A percentile compares a stretch with the other conserved stretches of the same genome.
Evolutionary conservation across 2,888 invertebrate genomes (phyloP).

Genomic region (Hyles lineata): DNA sequence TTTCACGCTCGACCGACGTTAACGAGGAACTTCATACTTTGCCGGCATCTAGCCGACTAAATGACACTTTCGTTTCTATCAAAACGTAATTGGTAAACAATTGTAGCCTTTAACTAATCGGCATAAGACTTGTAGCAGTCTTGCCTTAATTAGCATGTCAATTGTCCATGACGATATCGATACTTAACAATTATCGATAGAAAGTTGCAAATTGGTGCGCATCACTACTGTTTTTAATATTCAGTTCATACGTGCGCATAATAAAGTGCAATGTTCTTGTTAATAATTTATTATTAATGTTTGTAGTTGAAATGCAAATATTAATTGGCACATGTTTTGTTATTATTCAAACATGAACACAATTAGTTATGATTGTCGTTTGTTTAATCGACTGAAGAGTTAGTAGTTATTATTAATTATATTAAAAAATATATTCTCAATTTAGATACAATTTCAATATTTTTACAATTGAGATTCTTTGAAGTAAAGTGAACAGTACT

Average conservation of each 20-base stretch:
- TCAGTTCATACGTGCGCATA: slow-evolving; percentile 35
- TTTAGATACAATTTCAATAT: no score
- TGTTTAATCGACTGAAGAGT: not conserved
- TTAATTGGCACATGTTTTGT: slow-evolving; percentile 29
- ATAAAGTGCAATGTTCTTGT: slow-evolving; percentile 40
- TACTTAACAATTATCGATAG: slow-evolving; percentile 15
- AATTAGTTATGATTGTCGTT: slow-evolving; percentile 1
- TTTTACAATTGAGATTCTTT: no score
- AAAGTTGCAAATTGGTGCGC: slow-evolving; percentile 1
- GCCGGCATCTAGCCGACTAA: not conserved
- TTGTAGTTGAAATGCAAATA: slow-evolving; percentile 35
- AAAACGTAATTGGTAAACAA: not conserved
- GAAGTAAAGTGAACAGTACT: no score
- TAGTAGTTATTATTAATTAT: not conserved
- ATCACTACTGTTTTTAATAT: slow-evolving; percentile 39
- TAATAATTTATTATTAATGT: slow-evolving; percentile 47
- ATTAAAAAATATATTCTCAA: no score
- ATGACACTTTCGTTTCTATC: slow-evolving; percentile 9
- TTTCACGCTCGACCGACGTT: slow-evolving; percentile 40
- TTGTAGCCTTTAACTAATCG: slow-evolving; percentile 7
- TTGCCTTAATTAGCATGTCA: not conserved
- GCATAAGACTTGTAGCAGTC: not conserved
- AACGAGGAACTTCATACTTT: slow-evolving; percentile 1
- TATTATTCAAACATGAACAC: not conserved
- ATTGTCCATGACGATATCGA: slow-evolving; percentile 3